Conservation (phyloP, 1,140 invertebrate species). For the Delia radicum region DNA sequence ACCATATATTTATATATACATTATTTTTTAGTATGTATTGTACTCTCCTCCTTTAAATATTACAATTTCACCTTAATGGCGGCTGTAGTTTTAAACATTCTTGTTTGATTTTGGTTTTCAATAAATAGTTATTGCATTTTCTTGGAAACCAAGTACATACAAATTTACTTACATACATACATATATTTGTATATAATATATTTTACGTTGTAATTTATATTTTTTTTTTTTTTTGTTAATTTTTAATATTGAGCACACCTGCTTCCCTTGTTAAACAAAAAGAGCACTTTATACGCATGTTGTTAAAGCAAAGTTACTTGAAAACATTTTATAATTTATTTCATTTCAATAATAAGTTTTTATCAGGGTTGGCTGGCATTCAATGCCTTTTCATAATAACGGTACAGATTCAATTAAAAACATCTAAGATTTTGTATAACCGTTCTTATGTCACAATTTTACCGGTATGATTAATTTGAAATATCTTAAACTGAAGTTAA, state of each 20-base stretch:
- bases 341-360: not conserved
- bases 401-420: too few relatives aligned
- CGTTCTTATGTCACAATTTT: too few relatives aligned
- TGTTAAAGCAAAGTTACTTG: not conserved
- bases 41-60: not conserved
- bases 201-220: not conserved
- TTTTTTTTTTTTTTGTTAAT: not conserved
- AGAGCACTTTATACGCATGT: not conserved
- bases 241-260: not conserved
- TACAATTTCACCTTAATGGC: not conserved
- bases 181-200: not conserved
- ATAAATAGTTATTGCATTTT: conserved; percentile 15
- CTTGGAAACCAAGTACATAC: not conserved
- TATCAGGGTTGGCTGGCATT: too few relatives aligned
- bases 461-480: too few relatives aligned
- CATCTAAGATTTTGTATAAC: too few relatives aligned
- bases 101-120: not conserved
- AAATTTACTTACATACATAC: not conserved
- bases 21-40: not conserved
- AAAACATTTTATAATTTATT: too few relatives aligned
- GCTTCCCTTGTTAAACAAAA: not conserved
- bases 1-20: not conserved
- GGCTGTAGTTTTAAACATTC: not conserved
- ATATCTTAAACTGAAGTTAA: too few relatives aligned
- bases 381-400: too few relatives aligned